Evolutionary conservation across 1,140 invertebrate species (phyloP).

Genomic region (Papilio xuthus): DNA sequence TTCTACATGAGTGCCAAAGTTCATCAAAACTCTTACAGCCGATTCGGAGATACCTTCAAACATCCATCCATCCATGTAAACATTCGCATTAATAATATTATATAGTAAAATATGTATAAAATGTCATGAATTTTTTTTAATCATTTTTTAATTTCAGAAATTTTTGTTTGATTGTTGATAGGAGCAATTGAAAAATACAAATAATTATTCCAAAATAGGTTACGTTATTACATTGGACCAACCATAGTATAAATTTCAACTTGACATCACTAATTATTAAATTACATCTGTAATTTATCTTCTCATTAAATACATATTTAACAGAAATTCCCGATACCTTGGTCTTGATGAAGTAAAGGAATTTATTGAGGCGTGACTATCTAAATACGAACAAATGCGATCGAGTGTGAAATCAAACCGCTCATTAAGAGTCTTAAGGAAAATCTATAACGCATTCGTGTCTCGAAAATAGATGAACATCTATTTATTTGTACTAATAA

Average conservation of each 20-base stretch:
- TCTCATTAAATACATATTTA: not conserved
- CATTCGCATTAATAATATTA: no score
- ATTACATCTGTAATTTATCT: constrained; percentile 22
- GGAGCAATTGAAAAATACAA: no score
- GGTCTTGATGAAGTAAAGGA: constrained; percentile 33
- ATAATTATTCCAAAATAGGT: not conserved
- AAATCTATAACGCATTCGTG: constrained; percentile 4
- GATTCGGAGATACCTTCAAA: no score
- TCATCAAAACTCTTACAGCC: no score
- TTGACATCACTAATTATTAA: not conserved
- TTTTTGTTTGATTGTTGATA: no score
- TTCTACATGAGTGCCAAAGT: no score
- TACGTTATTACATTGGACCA: not conserved
- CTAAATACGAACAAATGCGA: constrained; percentile 31
- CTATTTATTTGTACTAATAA: not conserved
- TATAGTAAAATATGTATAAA: no score
- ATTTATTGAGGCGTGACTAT: constrained; percentile 28
- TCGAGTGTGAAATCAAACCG: constrained; percentile 35
- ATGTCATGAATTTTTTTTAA: no score
- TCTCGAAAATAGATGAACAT: not conserved
- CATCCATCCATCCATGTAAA: no score
- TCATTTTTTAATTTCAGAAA: no score
- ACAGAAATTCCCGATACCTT: constrained; percentile 18
- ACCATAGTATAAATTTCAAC: not conserved
- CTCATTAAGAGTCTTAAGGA: constrained; percentile 31